These are phyloP conservation scores for Argyrosomus japonicus DNA, from an alignment of 2,113 vertebrate species.

Conservation along the genomic window DNA sequence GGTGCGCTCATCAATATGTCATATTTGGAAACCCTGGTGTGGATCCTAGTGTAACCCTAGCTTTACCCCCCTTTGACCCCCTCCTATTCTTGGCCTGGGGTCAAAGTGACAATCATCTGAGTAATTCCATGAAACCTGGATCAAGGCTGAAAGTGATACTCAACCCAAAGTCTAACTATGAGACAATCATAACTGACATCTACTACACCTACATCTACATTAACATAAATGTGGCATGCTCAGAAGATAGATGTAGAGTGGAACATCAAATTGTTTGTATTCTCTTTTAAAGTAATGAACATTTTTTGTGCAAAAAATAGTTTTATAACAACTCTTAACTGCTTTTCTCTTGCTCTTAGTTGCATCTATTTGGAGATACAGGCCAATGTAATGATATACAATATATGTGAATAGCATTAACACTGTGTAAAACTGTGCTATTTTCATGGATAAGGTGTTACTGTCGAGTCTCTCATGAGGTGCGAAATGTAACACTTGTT, in stretches of 20 bases:
- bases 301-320: neutral
- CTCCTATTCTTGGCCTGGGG: constrained; percentile 56
- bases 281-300: neutral
- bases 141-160: constrained; percentile 45
- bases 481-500: neutral
- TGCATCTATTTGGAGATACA: neutral
- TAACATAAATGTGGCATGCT: neutral
- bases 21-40: constrained; percentile 55
- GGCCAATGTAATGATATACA: neutral
- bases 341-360: neutral
- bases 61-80: constrained; percentile 55
- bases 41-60: constrained; percentile 62
- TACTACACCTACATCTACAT: no score
- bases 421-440: neutral
- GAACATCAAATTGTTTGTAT: neutral
- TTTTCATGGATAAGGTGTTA: neutral
- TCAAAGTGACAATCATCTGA: constrained; percentile 55
- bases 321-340: neutral
- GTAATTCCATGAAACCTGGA: constrained; percentile 55
- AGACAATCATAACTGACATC: neutral
- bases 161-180: neutral
- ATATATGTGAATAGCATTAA: neutral
- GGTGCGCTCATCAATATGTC: constrained; percentile 62
- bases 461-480: neutral
- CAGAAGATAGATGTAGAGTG: neutral